Base-by-base conservation (phyloP, 2,113 vertebrate genomes). In the Climacteris rufus region DNA sequence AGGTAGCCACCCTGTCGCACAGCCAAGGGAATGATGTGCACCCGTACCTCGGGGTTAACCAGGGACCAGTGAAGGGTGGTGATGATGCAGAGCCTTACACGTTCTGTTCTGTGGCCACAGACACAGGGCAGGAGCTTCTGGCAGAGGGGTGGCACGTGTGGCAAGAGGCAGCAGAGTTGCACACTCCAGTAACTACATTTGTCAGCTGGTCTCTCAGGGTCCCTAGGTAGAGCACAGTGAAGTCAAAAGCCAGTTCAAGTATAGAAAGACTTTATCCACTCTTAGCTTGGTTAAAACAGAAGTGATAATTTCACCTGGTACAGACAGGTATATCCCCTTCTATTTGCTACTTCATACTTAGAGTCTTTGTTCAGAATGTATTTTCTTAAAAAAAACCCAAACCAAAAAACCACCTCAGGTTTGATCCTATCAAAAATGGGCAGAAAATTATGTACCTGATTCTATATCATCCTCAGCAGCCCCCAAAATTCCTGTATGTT, bases 71-170 rank as follows among this genome's bases (percentile, higher is more conserved):
- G 19, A 50, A 59, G 10, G 1, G 7, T 15, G 20, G 10, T 31
- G 35, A 11, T 1, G 4, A 28, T 42, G 22, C 20, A 83, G 35
- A 71, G 25, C 28, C 37, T 83, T 27, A 18, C 9, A 6, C 0
- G 0, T 53, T 42, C 20, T 90, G 39, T 59, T 79, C 79, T 59
- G 44, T 1, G 6, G 68, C 45, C n/a, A 18, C 44, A 64, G 33
- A 13, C 11, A 60, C 0, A 0, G 57, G 59, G 16, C 71, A 91
- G 59, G 40, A 64, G 7, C 72, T 56, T 87, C 37, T 65, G 63
- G 37, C 61, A 52, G 53, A 57, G 33, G 42, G 44, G 15, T 2
- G 1, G 45, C 15, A 28, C 0, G 0, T 0, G 2, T 37, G 33
- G 61, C 59, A 71, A 86, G n/a, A 75, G 18, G 49, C 66, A 83